Evolutionary conservation across 1,140 invertebrate species (phyloP).

Genomic region (Holcopasites calliopsidis): DNA sequence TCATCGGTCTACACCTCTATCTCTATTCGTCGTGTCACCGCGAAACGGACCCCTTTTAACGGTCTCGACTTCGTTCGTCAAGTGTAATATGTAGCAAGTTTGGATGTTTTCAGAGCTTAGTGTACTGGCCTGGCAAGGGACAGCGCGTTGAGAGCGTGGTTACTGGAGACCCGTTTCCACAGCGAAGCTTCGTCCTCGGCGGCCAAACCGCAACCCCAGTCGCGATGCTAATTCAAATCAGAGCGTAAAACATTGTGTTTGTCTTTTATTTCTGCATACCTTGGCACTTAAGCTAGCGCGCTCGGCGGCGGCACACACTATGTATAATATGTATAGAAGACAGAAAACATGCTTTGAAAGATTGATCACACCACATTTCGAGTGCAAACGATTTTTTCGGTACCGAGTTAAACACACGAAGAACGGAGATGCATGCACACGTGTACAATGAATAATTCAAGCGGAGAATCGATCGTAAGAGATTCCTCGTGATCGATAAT

Average conservation of each 20-base stretch:
- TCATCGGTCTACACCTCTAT: background rate
- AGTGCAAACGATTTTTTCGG: background rate
- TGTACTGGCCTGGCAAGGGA: slow-evolving; percentile 90
- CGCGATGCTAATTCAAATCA: slow-evolving; percentile 85
- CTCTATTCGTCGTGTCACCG: background rate
- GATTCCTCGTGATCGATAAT: background rate
- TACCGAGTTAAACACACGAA: background rate
- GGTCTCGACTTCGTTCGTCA: background rate
- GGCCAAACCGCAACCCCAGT: slow-evolving; percentile 92
- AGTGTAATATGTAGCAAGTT: background rate
- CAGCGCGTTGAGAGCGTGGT: slow-evolving; percentile 92
- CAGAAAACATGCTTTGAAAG: slow-evolving; percentile 38
- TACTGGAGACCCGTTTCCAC: slow-evolving; percentile 93
- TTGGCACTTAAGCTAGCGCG: slow-evolving; percentile 11
- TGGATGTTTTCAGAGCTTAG: slow-evolving; percentile 72
- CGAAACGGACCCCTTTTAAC: background rate
- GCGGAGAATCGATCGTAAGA: background rate
- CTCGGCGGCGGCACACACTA: background rate
- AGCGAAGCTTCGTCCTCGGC: slow-evolving; percentile 87
- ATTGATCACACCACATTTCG: slow-evolving; percentile 2
- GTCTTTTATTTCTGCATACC: background rate
- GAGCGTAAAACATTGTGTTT: slow-evolving; percentile 47
- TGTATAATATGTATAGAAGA: background rate
- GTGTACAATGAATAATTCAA: background rate
- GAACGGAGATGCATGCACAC: background rate